phyloP scores from a whole-genome alignment of 2,113 vertebrate genomes.

The Paramormyrops kingsleyae region DNA sequence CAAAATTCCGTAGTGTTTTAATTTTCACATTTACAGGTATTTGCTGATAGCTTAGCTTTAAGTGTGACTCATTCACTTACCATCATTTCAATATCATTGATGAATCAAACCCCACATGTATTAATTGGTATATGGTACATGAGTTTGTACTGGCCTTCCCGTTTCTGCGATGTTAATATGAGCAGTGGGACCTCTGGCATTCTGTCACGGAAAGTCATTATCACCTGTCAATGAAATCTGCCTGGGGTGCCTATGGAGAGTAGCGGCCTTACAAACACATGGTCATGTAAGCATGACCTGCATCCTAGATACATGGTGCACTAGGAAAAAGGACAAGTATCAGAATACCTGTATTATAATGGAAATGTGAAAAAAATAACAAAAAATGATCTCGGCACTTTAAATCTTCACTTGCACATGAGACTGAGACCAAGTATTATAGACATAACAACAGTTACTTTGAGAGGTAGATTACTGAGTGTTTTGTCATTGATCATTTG shows the following conservation, averaged over 20 bases:
- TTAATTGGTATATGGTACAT: not conserved
- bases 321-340: not conserved
- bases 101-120: not conserved
- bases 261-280: not conserved
- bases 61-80: not conserved
- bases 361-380: not conserved
- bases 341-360: not conserved
- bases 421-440: not conserved
- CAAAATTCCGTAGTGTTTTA: not conserved
- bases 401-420: not conserved
- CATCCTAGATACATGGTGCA: not conserved
- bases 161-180: not conserved
- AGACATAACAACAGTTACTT: not conserved
- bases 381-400: not conserved
- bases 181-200: not conserved
- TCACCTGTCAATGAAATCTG: not conserved
- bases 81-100: not conserved
- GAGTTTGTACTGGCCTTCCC: not conserved
- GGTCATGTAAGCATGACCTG: not conserved
- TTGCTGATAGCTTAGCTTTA: not conserved
- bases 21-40: not conserved
- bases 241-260: not conserved
- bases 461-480: not conserved
- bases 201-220: not conserved
- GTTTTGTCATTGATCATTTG: not conserved